phyloP scores from a whole-genome alignment of 2,888 invertebrate species.

The Oxyteleia sp. region DNA sequence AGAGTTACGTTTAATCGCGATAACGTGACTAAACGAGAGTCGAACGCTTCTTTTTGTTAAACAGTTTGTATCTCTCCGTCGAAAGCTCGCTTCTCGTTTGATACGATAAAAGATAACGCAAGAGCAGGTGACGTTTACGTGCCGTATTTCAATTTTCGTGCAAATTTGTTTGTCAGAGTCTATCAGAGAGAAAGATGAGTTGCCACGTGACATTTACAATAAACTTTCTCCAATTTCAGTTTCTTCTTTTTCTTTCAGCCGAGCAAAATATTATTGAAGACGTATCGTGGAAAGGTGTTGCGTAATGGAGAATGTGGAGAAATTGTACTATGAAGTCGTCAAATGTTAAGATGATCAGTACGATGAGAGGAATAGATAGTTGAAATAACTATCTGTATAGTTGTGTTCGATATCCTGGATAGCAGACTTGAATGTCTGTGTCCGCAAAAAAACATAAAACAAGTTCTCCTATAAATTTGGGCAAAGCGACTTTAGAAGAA shows the following conservation, averaged over 20 bases:
- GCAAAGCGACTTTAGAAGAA: no score
- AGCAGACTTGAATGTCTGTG: no score
- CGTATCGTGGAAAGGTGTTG: no score
- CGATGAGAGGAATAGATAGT: no score
- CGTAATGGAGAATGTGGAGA: no score
- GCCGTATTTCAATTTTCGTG: conserved; percentile 23
- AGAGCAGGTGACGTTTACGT: conserved; percentile 24
- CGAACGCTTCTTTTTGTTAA: conserved; percentile 21
- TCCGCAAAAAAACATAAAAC: no score
- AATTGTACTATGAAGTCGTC: no score
- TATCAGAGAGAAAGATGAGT: conserved; percentile 3
- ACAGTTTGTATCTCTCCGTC: conserved; percentile 43
- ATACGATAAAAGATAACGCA: conserved; percentile 43
- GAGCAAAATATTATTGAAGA: no score
- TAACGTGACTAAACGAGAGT: conserved; percentile 25
- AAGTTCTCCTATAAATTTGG: no score
- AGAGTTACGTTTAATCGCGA: conserved; percentile 33
- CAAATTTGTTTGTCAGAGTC: conserved; percentile 13
- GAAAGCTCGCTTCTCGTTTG: conserved; percentile 56
- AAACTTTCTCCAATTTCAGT: background rate
- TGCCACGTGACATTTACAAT: conserved; percentile 17
- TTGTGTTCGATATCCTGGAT: no score
- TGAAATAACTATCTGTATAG: no score
- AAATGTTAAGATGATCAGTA: no score
- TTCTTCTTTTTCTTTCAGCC: background rate